These are phyloP conservation scores for Aphelocoma californica DNA, from an alignment of 2,797 vertebrate genomes.

Conservation along the genomic window DNA sequence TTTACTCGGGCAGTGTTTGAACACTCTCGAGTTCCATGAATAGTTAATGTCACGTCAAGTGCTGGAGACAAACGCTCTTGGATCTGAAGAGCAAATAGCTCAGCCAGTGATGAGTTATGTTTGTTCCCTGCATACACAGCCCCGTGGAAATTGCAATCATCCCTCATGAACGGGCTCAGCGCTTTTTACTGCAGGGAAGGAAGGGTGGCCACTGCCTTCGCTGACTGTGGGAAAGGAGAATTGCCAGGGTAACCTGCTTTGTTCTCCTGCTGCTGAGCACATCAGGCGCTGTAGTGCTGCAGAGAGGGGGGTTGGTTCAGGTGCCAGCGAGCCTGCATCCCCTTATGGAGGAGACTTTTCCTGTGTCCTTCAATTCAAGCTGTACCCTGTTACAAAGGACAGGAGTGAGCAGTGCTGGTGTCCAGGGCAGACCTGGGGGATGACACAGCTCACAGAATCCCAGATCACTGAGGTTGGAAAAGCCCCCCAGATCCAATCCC, in stretches of 20 bases:
- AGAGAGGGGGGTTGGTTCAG: conserved; percentile 5
- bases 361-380: conserved; percentile 38
- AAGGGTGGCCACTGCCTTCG: conserved; percentile 61
- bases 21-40: conserved; percentile 68
- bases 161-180: conserved; percentile 72
- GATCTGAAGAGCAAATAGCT: conserved; percentile 76
- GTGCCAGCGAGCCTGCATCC: conserved; percentile 55
- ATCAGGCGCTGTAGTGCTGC: conserved; percentile 48
- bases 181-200: conserved; percentile 65
- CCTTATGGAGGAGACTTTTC: conserved; percentile 48
- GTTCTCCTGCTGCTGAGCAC: conserved; percentile 68
- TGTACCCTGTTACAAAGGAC: background rate
- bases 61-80: conserved; percentile 61
- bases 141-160: conserved; percentile 75
- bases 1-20: conserved; percentile 60
- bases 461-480: accelerated
- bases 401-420: background rate
- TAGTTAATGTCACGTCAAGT: conserved; percentile 74
- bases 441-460: background rate
- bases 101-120: conserved; percentile 73
- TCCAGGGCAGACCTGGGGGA: background rate
- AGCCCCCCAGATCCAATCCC: background rate
- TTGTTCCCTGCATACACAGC: conserved; percentile 60
- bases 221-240: conserved; percentile 69
- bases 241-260: conserved; percentile 57